These are phyloP conservation scores for Oligia strigilis DNA, from an alignment of 2,888 invertebrate genomes.

Conservation along the genomic window DNA sequence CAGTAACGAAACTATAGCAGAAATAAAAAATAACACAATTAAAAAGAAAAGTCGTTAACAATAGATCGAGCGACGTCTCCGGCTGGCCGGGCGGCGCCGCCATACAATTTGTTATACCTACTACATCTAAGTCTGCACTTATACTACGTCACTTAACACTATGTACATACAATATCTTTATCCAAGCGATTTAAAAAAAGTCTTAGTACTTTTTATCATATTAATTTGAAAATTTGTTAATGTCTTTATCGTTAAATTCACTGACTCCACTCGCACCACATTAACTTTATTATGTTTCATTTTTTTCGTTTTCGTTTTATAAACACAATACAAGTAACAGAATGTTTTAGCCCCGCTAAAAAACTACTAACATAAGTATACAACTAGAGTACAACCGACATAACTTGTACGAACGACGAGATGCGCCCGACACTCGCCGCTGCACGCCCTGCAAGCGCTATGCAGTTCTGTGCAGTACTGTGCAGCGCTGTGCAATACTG, in stretches of 20 bases:
- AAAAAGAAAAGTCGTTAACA: slow-evolving; percentile 74
- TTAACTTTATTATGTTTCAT: slow-evolving; percentile 74
- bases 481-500: not conserved
- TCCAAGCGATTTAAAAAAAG: slow-evolving; percentile 89
- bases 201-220: slow-evolving; percentile 89
- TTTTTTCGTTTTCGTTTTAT: slow-evolving; percentile 76
- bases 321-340: slow-evolving; percentile 85
- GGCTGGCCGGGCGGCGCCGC: slow-evolving; percentile 70
- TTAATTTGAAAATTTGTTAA: slow-evolving; percentile 91
- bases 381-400: slow-evolving; percentile 85
- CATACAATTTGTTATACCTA: slow-evolving; percentile 90
- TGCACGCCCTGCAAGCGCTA: not conserved
- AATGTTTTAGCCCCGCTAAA: slow-evolving; percentile 84
- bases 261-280: slow-evolving; percentile 88
- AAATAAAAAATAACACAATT: slow-evolving; percentile 78
- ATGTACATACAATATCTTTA: slow-evolving; percentile 89
- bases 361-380: slow-evolving; percentile 83
- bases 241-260: slow-evolving; percentile 88
- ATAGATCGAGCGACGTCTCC: slow-evolving; percentile 66
- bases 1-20: slow-evolving; percentile 78
- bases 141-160: slow-evolving; percentile 86
- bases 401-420: slow-evolving; percentile 77
- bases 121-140: slow-evolving; percentile 89
- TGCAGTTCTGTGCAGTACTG: not conserved
- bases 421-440: slow-evolving; percentile 10